Percentiles rank a stretch among this genome's conserved stretches.
Evolutionary conservation across 2,113 vertebrate species (phyloP).

Genomic region (Brachyistius frenatus): DNA sequence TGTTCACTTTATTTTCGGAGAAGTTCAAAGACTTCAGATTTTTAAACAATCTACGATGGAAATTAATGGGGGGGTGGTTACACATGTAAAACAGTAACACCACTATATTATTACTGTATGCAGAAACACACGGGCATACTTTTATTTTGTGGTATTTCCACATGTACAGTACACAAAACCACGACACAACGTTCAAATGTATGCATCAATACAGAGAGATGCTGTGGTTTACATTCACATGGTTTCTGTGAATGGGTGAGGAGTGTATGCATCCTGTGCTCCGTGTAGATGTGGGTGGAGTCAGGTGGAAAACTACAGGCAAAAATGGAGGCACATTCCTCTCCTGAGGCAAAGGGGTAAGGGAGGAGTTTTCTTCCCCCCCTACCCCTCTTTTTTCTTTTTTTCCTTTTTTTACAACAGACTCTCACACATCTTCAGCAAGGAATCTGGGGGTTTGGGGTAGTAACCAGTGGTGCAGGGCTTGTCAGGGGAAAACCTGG

Average conservation of each 20-base stretch:
- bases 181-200: slow-evolving; percentile 70
- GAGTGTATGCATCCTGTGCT: slow-evolving; percentile 56
- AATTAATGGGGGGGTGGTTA: slow-evolving; percentile 25
- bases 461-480: slow-evolving; percentile 92
- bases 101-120: slow-evolving; percentile 59
- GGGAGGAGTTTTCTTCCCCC: slow-evolving; percentile 37
- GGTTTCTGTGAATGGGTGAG: slow-evolving; percentile 69
- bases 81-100: slow-evolving; percentile 55
- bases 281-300: slow-evolving; percentile 45
- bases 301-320: slow-evolving; percentile 57
- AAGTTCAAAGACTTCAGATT: not conserved
- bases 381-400: not conserved
- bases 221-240: slow-evolving; percentile 81
- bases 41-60: slow-evolving; percentile 24
- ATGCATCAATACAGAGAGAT: slow-evolving; percentile 63
- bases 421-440: slow-evolving; percentile 84
- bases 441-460: slow-evolving; percentile 89
- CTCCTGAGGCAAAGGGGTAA: slow-evolving; percentile 66
- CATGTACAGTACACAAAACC: slow-evolving; percentile 68
- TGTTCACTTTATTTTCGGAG: slow-evolving; percentile 16
- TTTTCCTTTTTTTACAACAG: slow-evolving; percentile 55
- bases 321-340: slow-evolving; percentile 73
- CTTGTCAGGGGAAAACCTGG: slow-evolving; percentile 90
- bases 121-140: slow-evolving; percentile 48
- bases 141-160: slow-evolving; percentile 67